Evolutionary conservation across 1,140 invertebrate genomes (phyloP).

Genomic region (Aphaenogaster floridana): DNA sequence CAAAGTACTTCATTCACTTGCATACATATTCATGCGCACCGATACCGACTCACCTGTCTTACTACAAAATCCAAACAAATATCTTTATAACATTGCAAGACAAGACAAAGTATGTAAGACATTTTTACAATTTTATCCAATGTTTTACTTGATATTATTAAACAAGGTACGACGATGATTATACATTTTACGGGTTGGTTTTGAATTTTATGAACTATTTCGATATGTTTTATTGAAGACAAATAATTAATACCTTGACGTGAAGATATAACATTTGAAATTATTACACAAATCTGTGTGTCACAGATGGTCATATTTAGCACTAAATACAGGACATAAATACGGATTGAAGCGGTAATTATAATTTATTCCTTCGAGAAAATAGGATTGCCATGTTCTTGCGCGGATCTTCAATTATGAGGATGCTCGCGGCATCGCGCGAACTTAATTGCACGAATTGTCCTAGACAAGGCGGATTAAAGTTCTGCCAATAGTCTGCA

Average conservation of each 20-base stretch:
- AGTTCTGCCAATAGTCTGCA: slow-evolving; percentile 45
- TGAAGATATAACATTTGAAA: not conserved
- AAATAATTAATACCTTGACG: not conserved
- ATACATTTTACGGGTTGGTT: not conserved
- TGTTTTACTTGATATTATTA: slow-evolving; percentile 9
- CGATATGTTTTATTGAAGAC: not conserved
- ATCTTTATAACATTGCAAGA: not conserved
- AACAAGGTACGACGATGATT: not conserved
- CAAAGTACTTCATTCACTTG: slow-evolving; percentile 29
- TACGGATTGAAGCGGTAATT: not conserved
- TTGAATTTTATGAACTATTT: not conserved
- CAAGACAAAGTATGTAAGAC: not conserved
- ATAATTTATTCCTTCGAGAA: slow-evolving; percentile 24
- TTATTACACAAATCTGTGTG: not conserved
- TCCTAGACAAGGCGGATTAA: slow-evolving; percentile 41
- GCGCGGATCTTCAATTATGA: slow-evolving; percentile 1
- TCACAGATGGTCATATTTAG: slow-evolving; percentile 1
- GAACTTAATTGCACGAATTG: slow-evolving; percentile 64
- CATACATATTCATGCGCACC: slow-evolving; percentile 31
- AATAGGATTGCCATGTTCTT: slow-evolving; percentile 19
- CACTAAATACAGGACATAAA: not conserved
- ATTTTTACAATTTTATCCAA: slow-evolving; percentile 9
- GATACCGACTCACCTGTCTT: not conserved
- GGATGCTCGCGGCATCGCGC: not conserved
- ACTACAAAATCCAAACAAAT: not conserved